phyloP scores from a whole-genome alignment of 2,113 vertebrate genomes.

The Irena cyanogastra region DNA sequence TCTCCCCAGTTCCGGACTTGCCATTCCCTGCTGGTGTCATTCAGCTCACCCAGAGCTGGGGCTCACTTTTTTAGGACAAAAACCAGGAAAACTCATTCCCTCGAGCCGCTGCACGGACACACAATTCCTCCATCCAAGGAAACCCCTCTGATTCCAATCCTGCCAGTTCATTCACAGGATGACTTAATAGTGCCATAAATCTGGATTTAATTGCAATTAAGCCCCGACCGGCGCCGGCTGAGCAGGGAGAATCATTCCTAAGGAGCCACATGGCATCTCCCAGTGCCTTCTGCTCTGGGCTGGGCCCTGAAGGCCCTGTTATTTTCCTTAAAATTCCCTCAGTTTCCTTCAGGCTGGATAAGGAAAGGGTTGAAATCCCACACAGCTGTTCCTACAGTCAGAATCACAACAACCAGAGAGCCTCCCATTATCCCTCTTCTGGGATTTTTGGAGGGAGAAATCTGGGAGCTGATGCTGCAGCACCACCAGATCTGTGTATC shows the following conservation, averaged over 20 bases:
- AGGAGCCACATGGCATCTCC: background rate
- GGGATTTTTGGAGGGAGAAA: background rate
- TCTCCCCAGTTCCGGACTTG: too few species aligned
- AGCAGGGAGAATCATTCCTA: background rate
- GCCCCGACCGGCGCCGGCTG: accelerated
- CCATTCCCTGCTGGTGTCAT: too few species aligned
- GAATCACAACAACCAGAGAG: background rate
- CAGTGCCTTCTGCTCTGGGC: accelerated
- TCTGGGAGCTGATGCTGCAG: background rate
- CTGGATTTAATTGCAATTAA: background rate
- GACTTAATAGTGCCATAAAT: accelerated
- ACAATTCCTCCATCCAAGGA: background rate
- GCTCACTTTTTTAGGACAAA: background rate
- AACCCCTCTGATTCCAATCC: background rate
- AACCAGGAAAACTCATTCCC: background rate
- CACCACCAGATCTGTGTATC: background rate
- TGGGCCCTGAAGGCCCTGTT: background rate
- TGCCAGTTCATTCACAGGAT: background rate
- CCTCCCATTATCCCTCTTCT: background rate
- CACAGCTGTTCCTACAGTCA: background rate
- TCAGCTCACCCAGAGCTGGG: too few species aligned
- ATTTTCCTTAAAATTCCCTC: background rate
- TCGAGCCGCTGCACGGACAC: accelerated
- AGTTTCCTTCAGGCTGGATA: background rate
- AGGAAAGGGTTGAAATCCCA: background rate